A percentile compares a stretch with the other conserved stretches of the same genome.
Evolutionary conservation across 2,113 vertebrate species (phyloP).

Genomic region (Coracopsis vasa): DNA sequence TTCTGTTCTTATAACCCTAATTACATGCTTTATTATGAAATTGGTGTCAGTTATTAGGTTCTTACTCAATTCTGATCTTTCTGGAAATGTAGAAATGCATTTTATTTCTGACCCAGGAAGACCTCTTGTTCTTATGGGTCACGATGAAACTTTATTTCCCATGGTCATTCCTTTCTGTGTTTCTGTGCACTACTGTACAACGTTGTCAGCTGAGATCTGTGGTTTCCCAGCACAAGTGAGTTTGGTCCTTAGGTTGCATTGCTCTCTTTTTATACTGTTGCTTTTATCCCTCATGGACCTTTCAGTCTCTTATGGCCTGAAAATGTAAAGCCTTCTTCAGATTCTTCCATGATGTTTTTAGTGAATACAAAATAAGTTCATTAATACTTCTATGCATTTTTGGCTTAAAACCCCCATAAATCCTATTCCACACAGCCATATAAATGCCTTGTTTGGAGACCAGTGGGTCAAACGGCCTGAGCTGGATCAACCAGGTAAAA

Average conservation of each 20-base stretch:
- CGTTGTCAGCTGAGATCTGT: not conserved
- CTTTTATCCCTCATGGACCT: not conserved
- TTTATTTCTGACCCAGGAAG: constrained; percentile 1
- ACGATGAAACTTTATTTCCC: not conserved
- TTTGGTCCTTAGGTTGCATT: not conserved
- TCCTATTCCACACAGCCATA: not conserved
- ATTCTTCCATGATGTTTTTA: not conserved
- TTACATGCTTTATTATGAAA: constrained; percentile 42
- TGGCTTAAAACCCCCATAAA: not conserved
- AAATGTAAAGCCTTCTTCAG: not conserved
- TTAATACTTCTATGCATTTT: not conserved
- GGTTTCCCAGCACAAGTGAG: not conserved
- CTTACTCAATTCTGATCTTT: not conserved
- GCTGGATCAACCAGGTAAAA: not conserved
- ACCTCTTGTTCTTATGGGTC: not conserved
- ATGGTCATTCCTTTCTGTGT: not conserved
- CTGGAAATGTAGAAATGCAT: not conserved
- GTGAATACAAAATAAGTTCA: not conserved
- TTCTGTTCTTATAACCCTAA: constrained; percentile 35
- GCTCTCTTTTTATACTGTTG: not conserved
- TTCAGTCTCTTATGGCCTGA: not conserved
- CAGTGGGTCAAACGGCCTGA: not conserved
- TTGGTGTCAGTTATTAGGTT: constrained; percentile 9
- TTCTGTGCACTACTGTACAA: not conserved
- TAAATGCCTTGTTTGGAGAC: not conserved